Base-by-base conservation (phyloP, 2,797 vertebrate genomes). In the Zalophus californianus region DNA sequence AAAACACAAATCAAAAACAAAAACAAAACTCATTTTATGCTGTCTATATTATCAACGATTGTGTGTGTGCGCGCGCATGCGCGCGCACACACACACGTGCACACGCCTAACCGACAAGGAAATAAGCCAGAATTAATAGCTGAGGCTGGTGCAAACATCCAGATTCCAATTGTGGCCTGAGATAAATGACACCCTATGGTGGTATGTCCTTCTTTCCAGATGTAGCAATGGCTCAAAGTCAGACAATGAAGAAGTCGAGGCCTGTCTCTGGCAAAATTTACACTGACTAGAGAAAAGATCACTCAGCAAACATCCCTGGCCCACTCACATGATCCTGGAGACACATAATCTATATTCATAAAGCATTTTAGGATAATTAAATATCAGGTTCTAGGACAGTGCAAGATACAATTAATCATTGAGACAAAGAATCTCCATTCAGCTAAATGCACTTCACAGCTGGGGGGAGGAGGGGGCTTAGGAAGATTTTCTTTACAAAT, bases 331-430 rank as follows among this genome's bases (percentile, higher is more conserved):
- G 73, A 96, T 96, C 89, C 83, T 72, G 20, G 48, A 96, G 92
- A 97, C 75, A 93, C 29, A 84, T 80, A 95, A 95, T 96, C 92
- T 95, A 96, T 97, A 96, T 93, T 94, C 89, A 94, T 88, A 97
- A 96, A 95, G 93, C 86, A 93, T 93, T 97, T 97, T 96, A 94
- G 48, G 32, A 92, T 96, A 97, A 97, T 96, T 96, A 96, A 96
- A 96, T 96, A 95, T 95, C 62, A 97, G 87, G 64, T 97, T 97
- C 90, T 90, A 98, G 87, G 87, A 93, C 68, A 96, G 87, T 85
- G 32, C n/a, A 97, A 93, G 86, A 89, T 92, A 95, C 52, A 96
- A 96, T 94, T 91, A 97, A 97, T 97, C 96, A 97, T 0, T 85
- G 91, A 95, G 73, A 94, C 77, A 95, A 97, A 92, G 73, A 86